Evolutionary conservation across 1,140 invertebrate species (phyloP), one percentile per base, ranked within the genome.

Genomic region (Drosophila gunungcola): DNA sequence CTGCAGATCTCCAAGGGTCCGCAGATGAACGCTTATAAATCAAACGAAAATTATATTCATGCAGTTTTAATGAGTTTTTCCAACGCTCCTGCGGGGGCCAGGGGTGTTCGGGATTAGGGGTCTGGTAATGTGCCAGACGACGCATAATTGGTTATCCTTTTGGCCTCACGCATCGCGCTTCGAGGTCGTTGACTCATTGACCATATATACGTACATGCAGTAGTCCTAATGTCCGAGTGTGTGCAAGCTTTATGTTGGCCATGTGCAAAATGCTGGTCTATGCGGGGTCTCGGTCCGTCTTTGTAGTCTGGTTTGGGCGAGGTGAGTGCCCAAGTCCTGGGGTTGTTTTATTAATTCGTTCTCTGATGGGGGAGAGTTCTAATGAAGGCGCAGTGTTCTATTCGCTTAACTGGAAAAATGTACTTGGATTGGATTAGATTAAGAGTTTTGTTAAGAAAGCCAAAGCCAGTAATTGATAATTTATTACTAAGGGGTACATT

Each of bases 41-140:
- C 84, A 88, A 89, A 80, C 72, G 84, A 89, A 88, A 83, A 88
- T 88, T 89, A 84, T 89, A 89, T 89, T 88, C 84, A 88, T 88
- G 84, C 84, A 88, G 78, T 89, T 88, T 89, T 88, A 88, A 88
- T 88, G 84, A 88, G 79, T 83, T 89, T 85, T 69, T 63, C 80
- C 48, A 52, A 38, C 39, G 54, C 49, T 43, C 43, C 61, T 34
- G 39, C n/a, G 3, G n/a, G 48, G 12, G 21, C 5, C 4, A 7
- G 27, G 34, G 46, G 42, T 42, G 56, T 52, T 46, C 41, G 29
- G 29, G 48, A 32, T 29, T 56, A 38, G 68, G 63, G n/a, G 48
- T 54, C 72, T 29, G 54, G 46, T 75, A 80, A 80, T 80, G 54
- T 57, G 68, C 49, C 80, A 83, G 80, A 84, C 70, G 56, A 70